These are phyloP conservation scores for Amphipyra tragopoginis DNA, from an alignment of 2,888 invertebrate genomes.

Conservation along the genomic window DNA sequence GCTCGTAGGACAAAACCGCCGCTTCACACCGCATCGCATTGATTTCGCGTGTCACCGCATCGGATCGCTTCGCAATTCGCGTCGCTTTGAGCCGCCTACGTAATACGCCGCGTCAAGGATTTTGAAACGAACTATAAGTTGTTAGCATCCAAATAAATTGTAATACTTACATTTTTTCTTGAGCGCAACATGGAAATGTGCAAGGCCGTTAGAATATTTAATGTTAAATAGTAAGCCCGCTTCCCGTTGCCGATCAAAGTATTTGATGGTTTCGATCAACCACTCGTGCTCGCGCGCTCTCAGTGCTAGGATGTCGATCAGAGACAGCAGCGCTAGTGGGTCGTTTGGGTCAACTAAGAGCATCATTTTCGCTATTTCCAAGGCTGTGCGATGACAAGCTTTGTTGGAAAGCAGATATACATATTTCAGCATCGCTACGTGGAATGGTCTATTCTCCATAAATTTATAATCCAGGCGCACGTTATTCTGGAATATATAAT, in stretches of 20 bases:
- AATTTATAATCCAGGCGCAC: slow-evolving; percentile 72
- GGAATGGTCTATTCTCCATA: slow-evolving; percentile 77
- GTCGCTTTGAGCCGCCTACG: too few species aligned
- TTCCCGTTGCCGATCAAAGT: slow-evolving; percentile 63
- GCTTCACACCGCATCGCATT: too few species aligned
- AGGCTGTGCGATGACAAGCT: slow-evolving; percentile 95
- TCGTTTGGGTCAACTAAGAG: slow-evolving; percentile 94
- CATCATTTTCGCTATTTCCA: slow-evolving; percentile 95
- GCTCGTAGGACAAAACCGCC: too few species aligned
- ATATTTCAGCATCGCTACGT: slow-evolving; percentile 94
- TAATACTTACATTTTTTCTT: slow-evolving; percentile 64
- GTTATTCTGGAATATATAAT: slow-evolving; percentile 62
- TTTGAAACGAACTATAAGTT: not conserved
- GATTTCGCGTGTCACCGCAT: too few species aligned
- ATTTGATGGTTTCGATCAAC: slow-evolving; percentile 81
- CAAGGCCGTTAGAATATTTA: slow-evolving; percentile 74
- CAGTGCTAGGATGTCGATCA: slow-evolving; percentile 95
- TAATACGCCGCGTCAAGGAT: too few species aligned
- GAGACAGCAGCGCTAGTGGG: slow-evolving; percentile 93
- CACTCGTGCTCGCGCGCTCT: slow-evolving; percentile 93
- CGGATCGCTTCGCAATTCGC: too few species aligned
- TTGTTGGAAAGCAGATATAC: slow-evolving; percentile 93
- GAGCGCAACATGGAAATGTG: slow-evolving; percentile 70
- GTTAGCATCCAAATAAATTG: not conserved
- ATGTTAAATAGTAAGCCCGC: slow-evolving; percentile 72